These are phyloP conservation scores for Eulemur albifrons DNA, from an alignment of 2,797 vertebrate species.

Conservation along the genomic window DNA sequence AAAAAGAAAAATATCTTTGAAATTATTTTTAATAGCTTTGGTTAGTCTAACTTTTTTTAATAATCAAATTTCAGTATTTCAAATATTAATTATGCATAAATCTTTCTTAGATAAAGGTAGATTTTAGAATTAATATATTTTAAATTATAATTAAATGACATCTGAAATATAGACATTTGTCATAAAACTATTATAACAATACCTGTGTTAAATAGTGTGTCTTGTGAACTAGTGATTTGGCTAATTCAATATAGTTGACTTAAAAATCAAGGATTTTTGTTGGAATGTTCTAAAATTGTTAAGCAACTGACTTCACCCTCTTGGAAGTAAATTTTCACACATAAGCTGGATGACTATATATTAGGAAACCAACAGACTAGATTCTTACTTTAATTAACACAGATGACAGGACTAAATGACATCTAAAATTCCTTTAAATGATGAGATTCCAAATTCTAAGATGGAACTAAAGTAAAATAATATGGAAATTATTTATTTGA, in stretches of 20 bases:
- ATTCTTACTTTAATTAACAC: background rate
- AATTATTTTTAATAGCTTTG: slow-evolving; percentile 34
- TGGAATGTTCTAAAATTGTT: background rate
- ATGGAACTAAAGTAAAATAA: background rate
- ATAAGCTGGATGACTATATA: background rate
- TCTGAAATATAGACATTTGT: background rate
- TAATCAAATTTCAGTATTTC: background rate
- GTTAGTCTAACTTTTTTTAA: background rate
- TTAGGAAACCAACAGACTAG: background rate
- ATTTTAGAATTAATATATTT: background rate
- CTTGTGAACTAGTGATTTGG: background rate
- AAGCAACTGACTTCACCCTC: background rate
- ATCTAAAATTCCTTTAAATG: background rate
- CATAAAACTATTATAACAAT: background rate
- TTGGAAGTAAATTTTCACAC: background rate
- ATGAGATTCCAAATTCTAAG: background rate
- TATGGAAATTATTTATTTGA: background rate
- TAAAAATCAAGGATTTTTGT: background rate
- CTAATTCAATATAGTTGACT: background rate
- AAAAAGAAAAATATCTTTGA: slow-evolving; percentile 31
- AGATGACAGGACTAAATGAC: background rate
- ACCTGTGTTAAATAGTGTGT: background rate
- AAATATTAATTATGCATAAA: background rate
- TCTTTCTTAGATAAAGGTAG: background rate
- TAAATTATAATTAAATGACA: background rate